These are phyloP conservation scores for Rhizoglyphus robini DNA, from an alignment of 1,140 invertebrate genomes.

Conservation along the genomic window DNA sequence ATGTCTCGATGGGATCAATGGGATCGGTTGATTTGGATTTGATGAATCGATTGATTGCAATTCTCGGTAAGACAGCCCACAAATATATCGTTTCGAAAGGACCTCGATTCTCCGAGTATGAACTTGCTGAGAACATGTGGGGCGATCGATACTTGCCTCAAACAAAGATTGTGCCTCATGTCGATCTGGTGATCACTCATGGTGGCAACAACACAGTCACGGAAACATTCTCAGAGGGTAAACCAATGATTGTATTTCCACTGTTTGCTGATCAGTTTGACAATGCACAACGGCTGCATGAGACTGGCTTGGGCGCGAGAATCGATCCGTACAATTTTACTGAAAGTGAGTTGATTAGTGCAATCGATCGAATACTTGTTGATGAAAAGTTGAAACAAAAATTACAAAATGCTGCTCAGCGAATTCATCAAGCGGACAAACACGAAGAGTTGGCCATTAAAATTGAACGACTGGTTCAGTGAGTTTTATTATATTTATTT, in stretches of 20 bases:
- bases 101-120: background rate
- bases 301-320: background rate
- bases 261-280: constrained; percentile 21
- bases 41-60: constrained; percentile 15
- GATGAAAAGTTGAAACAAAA: constrained; percentile 3
- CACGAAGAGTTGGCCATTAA: background rate
- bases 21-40: constrained; percentile 25
- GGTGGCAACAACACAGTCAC: constrained; percentile 18
- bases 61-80: background rate
- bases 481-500: too few relatives aligned
- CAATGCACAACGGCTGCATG: constrained; percentile 18
- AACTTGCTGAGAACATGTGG: constrained; percentile 24
- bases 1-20: constrained; percentile 16
- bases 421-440: background rate
- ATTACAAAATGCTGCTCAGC: background rate
- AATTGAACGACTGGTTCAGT: background rate
- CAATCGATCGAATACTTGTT: constrained; percentile 5
- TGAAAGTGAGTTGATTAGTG: constrained; percentile 5
- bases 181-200: constrained; percentile 21
- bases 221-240: constrained; percentile 2
- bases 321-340: constrained; percentile 15
- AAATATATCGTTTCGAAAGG: constrained; percentile 17
- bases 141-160: constrained; percentile 13
- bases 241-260: constrained; percentile 14
- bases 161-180: background rate